Evolutionary conservation across 2,797 vertebrate genomes (phyloP).

Genomic region (Naso thynnoides): DNA sequence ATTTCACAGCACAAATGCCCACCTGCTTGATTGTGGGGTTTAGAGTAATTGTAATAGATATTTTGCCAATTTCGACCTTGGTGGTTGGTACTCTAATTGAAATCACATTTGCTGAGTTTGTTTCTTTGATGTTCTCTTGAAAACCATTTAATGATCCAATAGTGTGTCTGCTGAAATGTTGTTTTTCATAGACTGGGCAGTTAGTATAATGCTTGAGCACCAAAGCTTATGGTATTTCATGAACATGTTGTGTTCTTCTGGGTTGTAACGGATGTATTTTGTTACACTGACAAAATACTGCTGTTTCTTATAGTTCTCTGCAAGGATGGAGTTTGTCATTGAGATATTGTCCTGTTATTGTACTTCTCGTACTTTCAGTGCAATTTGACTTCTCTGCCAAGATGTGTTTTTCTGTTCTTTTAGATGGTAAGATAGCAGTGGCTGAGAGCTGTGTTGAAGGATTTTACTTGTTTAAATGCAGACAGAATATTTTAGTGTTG

Average conservation of each 20-base stretch:
- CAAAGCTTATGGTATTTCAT: too few relatives aligned
- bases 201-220: background rate
- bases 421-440: background rate
- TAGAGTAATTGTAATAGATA: too few relatives aligned
- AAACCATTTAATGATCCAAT: too few relatives aligned
- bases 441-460: background rate
- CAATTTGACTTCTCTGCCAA: background rate
- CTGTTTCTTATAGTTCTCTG: background rate
- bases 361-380: background rate
- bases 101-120: too few relatives aligned
- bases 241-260: background rate
- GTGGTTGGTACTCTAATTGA: too few relatives aligned
- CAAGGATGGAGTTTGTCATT: background rate
- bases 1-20: too few relatives aligned
- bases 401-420: background rate
- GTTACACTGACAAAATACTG: background rate
- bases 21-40: too few relatives aligned
- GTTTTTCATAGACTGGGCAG: background rate
- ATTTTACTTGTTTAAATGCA: background rate
- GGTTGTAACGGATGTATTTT: background rate
- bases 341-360: conserved; percentile 2
- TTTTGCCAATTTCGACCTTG: too few relatives aligned
- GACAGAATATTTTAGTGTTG: background rate
- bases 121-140: too few relatives aligned
- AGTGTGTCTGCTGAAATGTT: background rate